Evolutionary conservation across 2,797 vertebrate species (phyloP), one percentile per base, ranked within the genome.

Genomic region (Ambastaia sidthimunki): DNA sequence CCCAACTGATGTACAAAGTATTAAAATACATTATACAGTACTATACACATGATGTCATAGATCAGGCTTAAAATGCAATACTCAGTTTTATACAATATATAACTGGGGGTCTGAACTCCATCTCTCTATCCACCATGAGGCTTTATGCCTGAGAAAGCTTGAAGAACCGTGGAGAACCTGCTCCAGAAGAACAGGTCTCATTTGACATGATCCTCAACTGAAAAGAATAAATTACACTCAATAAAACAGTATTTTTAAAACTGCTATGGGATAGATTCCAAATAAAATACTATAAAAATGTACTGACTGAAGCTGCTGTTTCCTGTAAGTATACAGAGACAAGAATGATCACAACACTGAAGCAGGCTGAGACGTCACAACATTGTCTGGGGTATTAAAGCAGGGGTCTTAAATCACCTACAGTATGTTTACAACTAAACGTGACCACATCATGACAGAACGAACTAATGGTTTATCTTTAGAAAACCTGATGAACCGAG

Each of bases 231-330:
- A 57, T 15, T 2, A 52, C 12, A 18, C 50, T n/a, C 18, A 18
- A 52, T 52, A 18, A 52, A 47, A 47, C 15, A 41, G 37, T 9
- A 41, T 41, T 41, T 7, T 41, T 41, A 9, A 1, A 1, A 52
- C 16, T 52, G 48, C 3, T 52, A 6, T 16, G 48, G 16, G 16
- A 52, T 5, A 16, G 15, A 9, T 41, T 23, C 13, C 15, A 19
- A 15, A 34, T 3, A 1, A 16, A 19, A 28, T 52, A 19, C 18
- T 19, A 2, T 13, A 19, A 66, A 52, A 54, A 54, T n/a, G 31
- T 48, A 15, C 18, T 48, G 13, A 28, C 34, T 47, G 1, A 34
- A 60, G 13, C 70, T 72, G 15, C 54, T 80, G 71, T 83, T 81
- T 81, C 75, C 34, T 5, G 34, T 37, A 41, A 23, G 69, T 52